These are phyloP conservation scores for Xestia ashworthii DNA, from an alignment of 2,888 invertebrate genomes.

Conservation along the genomic window DNA sequence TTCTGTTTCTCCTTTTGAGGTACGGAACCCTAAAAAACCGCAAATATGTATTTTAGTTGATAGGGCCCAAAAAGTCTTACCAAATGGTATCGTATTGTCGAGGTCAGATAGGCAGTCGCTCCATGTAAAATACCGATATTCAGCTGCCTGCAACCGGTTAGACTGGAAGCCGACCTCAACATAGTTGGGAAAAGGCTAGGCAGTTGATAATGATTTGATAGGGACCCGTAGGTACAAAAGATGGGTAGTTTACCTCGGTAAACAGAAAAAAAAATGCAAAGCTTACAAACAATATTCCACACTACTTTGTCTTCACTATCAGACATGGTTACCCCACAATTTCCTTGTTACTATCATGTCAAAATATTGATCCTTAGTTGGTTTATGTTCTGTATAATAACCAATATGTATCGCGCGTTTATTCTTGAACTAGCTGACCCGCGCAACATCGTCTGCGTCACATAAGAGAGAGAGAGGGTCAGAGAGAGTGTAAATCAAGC, in stretches of 20 bases:
- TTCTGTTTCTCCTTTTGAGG: background rate
- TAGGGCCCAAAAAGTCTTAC: background rate
- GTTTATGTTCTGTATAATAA: no score
- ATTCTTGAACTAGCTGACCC: no score
- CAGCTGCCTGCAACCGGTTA: no score
- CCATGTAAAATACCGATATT: no score
- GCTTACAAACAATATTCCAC: background rate
- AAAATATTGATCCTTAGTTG: background rate
- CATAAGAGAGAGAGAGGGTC: no score
- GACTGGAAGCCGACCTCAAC: no score
- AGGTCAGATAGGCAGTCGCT: no score
- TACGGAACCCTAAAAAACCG: background rate
- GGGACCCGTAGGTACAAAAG: background rate
- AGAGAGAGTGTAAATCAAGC: no score
- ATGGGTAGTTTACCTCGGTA: background rate
- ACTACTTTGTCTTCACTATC: background rate
- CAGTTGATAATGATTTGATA: background rate
- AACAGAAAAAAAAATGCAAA: background rate
- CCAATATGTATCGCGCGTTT: background rate
- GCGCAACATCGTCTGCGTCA: no score
- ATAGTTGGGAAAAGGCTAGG: no score
- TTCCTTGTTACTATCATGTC: background rate
- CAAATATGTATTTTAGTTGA: background rate
- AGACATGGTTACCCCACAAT: background rate
- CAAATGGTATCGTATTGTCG: no score